Percentiles rank a stretch among this genome's conserved stretches.
phyloP scores from a whole-genome alignment of 2,888 invertebrate genomes.

The Heliconius cydno region DNA sequence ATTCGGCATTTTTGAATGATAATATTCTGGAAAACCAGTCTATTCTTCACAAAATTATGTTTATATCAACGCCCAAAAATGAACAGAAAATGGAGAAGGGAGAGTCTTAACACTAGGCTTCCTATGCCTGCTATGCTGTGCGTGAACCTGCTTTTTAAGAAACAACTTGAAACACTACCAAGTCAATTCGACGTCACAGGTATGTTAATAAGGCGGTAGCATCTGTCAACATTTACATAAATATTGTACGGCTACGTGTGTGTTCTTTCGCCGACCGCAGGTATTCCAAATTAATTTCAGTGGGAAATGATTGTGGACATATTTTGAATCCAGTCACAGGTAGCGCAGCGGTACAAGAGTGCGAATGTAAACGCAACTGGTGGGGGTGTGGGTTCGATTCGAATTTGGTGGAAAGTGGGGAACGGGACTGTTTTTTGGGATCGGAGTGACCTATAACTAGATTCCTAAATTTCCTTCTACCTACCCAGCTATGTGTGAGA shows the following conservation, averaged over 20 bases:
- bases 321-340: not conserved
- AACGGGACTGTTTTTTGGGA: not conserved
- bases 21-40: no score
- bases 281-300: slow-evolving; percentile 46
- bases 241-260: slow-evolving; percentile 43
- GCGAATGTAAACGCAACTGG: not conserved
- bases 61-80: not conserved
- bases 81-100: not conserved
- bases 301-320: not conserved
- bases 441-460: not conserved
- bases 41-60: no score
- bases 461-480: not conserved
- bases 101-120: not conserved
- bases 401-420: not conserved
- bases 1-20: no score
- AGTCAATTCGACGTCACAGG: slow-evolving; percentile 37
- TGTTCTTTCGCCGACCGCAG: slow-evolving; percentile 40
- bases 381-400: not conserved
- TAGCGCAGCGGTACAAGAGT: not conserved
- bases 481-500: no score
- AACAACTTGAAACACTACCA: slow-evolving; percentile 27
- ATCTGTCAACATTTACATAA: slow-evolving; percentile 48
- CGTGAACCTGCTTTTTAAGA: not conserved
- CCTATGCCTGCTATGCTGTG: not conserved
- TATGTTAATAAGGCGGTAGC: slow-evolving; percentile 46